Percentiles rank a stretch among this genome's conserved stretches.
Conservation (phyloP, 2,888 invertebrate genomes). For the Chloroclystis v-ata region DNA sequence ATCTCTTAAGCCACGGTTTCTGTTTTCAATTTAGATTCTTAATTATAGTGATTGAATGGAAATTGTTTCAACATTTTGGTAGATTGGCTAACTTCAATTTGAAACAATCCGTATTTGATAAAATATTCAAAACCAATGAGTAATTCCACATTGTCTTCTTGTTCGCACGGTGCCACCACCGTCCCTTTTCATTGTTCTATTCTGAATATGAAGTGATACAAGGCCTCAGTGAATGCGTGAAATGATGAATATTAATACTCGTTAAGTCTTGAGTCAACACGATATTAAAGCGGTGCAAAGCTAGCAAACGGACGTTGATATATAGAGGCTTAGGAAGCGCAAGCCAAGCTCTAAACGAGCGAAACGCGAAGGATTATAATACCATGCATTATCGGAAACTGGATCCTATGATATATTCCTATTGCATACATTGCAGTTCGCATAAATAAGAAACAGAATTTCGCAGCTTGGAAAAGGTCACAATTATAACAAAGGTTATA, state of each 20-base stretch:
- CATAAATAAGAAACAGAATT: slow-evolving; percentile 8
- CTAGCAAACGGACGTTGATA: slow-evolving; percentile 51
- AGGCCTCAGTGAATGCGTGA: slow-evolving; percentile 27
- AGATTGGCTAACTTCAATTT: not conserved
- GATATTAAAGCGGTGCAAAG: slow-evolving; percentile 35
- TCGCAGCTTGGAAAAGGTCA: slow-evolving; percentile 1
- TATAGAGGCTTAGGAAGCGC: slow-evolving; percentile 30
- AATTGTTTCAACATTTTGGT: slow-evolving; percentile 4
- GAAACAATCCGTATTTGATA: slow-evolving; percentile 5
- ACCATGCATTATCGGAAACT: slow-evolving; percentile 17
- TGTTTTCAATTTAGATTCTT: slow-evolving; percentile 20
- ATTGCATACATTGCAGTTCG: slow-evolving; percentile 13
- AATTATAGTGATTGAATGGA: slow-evolving; percentile 14
- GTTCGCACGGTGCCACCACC: slow-evolving; percentile 8
- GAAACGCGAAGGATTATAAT: slow-evolving; percentile 14
- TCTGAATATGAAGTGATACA: slow-evolving; percentile 21
- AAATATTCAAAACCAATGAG: slow-evolving; percentile 7
- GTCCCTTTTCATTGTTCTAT: slow-evolving; percentile 13
- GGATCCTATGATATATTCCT: slow-evolving; percentile 14
- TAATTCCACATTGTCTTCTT: slow-evolving; percentile 12
- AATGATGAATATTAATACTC: slow-evolving; percentile 47
- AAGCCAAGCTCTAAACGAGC: slow-evolving; percentile 4
- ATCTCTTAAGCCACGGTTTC: slow-evolving; percentile 26
- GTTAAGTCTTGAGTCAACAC: slow-evolving; percentile 35
- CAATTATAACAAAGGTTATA: slow-evolving; percentile 3